Base-by-base conservation (phyloP, 2,113 vertebrate species). In the pig (Sus scrofa) region DNA sequence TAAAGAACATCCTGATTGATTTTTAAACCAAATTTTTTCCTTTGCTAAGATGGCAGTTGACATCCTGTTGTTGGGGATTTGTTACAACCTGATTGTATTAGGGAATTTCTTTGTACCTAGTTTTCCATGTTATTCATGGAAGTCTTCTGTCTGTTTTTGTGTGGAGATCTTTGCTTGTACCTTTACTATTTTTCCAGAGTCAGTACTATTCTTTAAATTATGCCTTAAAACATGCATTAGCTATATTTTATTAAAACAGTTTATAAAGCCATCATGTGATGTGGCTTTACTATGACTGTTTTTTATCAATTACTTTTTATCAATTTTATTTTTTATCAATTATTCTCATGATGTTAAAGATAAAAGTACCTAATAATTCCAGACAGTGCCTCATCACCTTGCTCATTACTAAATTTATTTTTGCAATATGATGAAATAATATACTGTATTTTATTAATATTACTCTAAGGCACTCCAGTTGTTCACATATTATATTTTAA, bases 401-500 rank as follows among this genome's bases (percentile, higher is more conserved):
- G 75, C 2, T 86, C 27, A 79, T 58, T 2, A 70, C 2, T 7
- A 52, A 86, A 30, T 22, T 1, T n/a, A n/a, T n/a, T 39, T 83
- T 62, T 77, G 1, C 0, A 4, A 7, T 63, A 44, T 62, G 20
- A 87, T 24, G 52, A 77, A 92, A 74, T 12, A 85, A 19, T 6
- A 2, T 54, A 22, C 7, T 92, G 6, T 56, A 24, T 44, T 60
- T 83, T 16, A 67, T 89, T 70, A 79, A 0, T 92, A 82, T 63
- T 10, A 68, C 1, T 27, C 8, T 77, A 30, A 11, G 68, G 93
- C 84, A 81, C 39, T 89, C 15, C 39, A 94, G 13, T 16, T 85
- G 5, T 91, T 96, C 62, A 83, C 0, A 78, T 12, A 89, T 91
- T 78, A 56, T 89, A 75, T 91, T 88, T 96, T 97, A 32, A 50